Conservation (phyloP, 2,113 vertebrate species). For the Butorides virescens region DNA sequence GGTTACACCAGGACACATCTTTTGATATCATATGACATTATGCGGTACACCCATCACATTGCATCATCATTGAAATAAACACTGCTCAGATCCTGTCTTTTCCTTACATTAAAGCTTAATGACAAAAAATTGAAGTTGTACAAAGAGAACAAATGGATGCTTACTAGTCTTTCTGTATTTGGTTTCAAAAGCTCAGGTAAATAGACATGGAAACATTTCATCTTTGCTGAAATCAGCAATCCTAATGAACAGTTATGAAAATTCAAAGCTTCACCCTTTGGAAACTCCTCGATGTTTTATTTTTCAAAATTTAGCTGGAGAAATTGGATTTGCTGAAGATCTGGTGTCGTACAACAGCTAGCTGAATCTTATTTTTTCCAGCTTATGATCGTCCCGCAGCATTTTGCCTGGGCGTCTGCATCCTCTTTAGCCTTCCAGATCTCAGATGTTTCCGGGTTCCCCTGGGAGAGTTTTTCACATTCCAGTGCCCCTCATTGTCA, state of each 20-base stretch:
- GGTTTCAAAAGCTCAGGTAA: neutral
- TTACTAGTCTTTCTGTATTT: neutral
- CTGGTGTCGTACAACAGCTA: neutral
- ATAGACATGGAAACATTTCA: neutral
- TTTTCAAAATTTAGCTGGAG: neutral
- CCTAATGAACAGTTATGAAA: neutral
- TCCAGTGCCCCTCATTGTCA: neutral
- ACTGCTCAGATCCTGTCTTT: neutral
- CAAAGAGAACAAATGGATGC: neutral
- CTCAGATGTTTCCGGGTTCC: neutral
- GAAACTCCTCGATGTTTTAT: neutral
- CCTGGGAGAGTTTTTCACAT: neutral
- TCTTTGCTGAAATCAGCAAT: neutral
- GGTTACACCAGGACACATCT: conserved; percentile 34
- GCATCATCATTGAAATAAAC: conserved; percentile 23
- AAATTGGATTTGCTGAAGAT: neutral
- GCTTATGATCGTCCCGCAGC: neutral
- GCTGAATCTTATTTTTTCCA: neutral
- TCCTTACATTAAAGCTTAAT: conserved; percentile 24
- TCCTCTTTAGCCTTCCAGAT: neutral
- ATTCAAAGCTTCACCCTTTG: neutral
- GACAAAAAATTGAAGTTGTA: neutral
- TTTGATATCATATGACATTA: conserved; percentile 31
- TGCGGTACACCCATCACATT: conserved; percentile 35
- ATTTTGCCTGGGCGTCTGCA: neutral